phyloP scores from a whole-genome alignment of 2,113 vertebrate species.

The Dicaeum eximium region DNA sequence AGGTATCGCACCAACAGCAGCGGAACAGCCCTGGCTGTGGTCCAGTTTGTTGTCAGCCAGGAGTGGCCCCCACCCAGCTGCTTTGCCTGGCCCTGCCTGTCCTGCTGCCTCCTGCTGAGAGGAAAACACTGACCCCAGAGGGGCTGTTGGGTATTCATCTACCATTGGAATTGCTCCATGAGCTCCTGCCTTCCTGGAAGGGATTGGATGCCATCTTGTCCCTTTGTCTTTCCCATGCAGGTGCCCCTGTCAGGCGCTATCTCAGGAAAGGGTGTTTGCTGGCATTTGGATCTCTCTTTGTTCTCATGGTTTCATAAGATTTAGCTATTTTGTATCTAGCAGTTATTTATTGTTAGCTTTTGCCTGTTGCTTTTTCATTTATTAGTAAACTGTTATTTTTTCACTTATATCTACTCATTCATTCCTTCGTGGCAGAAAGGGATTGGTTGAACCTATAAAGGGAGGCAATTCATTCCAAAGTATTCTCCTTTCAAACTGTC shows the following conservation, averaged over 20 bases:
- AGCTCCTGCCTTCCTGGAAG: background rate
- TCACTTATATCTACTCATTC: rapidly evolving
- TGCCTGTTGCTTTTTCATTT: background rate
- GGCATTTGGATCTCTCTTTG: background rate
- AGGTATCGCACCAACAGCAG: rapidly evolving
- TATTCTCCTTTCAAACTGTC: background rate
- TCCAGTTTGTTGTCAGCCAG: rapidly evolving
- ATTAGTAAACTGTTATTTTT: background rate
- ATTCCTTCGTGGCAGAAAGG: rapidly evolving
- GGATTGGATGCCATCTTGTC: background rate
- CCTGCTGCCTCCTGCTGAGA: background rate
- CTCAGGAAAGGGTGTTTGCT: background rate
- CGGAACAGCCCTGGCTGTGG: background rate
- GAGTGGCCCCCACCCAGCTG: background rate
- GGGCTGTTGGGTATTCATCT: rapidly evolving
- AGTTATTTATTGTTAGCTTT: background rate
- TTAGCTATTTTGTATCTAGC: background rate
- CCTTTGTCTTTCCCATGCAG: background rate
- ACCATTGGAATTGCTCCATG: background rate
- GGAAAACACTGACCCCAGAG: background rate
- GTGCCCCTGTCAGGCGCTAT: rapidly evolving
- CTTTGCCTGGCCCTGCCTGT: background rate
- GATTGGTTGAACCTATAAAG: background rate
- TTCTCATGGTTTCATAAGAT: background rate
- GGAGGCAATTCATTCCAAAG: background rate